Percentiles rank a stretch among this genome's conserved stretches.
These are phyloP conservation scores for Cataglyphis cursor DNA, from an alignment of 2,888 invertebrate species.

Conservation along the genomic window DNA sequence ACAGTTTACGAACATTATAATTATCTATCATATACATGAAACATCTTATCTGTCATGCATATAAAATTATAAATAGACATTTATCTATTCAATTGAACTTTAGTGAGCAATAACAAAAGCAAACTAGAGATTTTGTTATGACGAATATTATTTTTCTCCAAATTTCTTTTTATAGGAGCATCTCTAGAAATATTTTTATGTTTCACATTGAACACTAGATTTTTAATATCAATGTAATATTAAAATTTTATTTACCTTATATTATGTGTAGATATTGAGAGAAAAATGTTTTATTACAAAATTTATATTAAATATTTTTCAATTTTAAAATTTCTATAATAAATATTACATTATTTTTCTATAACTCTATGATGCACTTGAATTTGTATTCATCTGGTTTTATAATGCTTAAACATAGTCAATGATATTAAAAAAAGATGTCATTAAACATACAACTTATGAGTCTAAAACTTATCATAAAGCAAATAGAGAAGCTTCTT, in stretches of 20 bases:
- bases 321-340: not conserved
- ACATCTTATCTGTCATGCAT: conserved; percentile 67
- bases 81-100: conserved; percentile 69
- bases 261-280: not conserved
- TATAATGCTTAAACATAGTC: not conserved
- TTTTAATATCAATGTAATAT: not conserved
- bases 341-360: not conserved
- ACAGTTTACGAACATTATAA: not conserved
- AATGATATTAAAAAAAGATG: not conserved
- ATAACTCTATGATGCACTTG: not conserved
- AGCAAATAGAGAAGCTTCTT: not conserved
- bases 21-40: conserved; percentile 52
- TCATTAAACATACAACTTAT: not conserved
- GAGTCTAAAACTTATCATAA: not conserved
- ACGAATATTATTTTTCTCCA: not conserved
- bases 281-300: not conserved
- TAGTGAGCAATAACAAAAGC: conserved; percentile 38
- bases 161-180: not conserved
- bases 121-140: not conserved
- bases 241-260: not conserved
- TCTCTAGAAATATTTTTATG: not conserved
- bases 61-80: conserved; percentile 71
- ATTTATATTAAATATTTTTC: not conserved
- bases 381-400: not conserved
- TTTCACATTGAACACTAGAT: not conserved